phyloP scores from a whole-genome alignment of 1,140 invertebrate genomes.

The Dendrolimus punctatus region DNA sequence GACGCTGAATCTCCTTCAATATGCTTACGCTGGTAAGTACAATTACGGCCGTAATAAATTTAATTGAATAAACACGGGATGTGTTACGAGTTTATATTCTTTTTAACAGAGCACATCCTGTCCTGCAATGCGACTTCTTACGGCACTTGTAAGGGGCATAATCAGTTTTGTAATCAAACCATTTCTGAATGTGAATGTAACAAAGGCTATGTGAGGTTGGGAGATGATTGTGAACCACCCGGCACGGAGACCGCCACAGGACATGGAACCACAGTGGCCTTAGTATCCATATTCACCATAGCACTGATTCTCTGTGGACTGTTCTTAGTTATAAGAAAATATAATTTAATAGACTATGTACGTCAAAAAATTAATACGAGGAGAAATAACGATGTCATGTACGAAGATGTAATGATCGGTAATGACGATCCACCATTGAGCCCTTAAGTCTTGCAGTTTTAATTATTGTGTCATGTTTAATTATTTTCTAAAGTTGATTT shows the following conservation, averaged over 20 bases:
- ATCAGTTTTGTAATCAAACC: constrained; percentile 40
- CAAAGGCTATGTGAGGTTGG: constrained; percentile 29
- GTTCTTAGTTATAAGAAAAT: constrained; percentile 58
- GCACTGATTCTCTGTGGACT: constrained; percentile 51
- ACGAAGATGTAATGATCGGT: constrained; percentile 70
- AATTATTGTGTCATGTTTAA: constrained; percentile 15
- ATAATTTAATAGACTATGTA: constrained; percentile 62
- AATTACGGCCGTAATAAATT: constrained; percentile 47
- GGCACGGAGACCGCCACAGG: constrained; percentile 12
- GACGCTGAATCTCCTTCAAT: constrained; percentile 41
- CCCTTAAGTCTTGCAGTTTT: constrained; percentile 34
- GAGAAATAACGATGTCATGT: constrained; percentile 60
- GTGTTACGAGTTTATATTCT: constrained; percentile 53
- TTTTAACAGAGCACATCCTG: constrained; percentile 68
- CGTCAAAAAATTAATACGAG: constrained; percentile 54
- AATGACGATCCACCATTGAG: constrained; percentile 66
- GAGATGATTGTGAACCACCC: constrained; percentile 32
- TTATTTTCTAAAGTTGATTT: constrained; percentile 3
- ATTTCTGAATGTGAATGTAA: constrained; percentile 41
- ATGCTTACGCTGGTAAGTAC: constrained; percentile 52
- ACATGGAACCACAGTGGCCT: constrained; percentile 36
- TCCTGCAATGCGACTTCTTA: constrained; percentile 44
- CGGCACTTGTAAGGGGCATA: constrained; percentile 28
- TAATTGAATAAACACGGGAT: constrained; percentile 66
- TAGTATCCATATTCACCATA: constrained; percentile 56